Evolutionary conservation across 2,113 vertebrate genomes (phyloP), one percentile per base, ranked within the genome.

Genomic region (Osmerus mordax): DNA sequence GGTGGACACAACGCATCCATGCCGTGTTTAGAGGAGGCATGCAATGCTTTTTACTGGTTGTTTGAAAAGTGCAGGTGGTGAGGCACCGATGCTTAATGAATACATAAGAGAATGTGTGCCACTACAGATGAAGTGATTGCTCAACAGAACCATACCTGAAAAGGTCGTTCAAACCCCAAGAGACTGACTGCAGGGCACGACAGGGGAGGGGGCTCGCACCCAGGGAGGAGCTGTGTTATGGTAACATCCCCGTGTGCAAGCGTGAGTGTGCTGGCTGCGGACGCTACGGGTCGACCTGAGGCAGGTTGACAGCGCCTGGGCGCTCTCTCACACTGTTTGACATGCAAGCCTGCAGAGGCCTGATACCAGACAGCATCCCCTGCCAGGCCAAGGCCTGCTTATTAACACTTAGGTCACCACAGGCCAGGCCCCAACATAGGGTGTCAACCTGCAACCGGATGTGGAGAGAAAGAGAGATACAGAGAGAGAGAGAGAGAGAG

Each of bases 401-500:
- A 67, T 68, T 67, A 69, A 54, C 29, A 54, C 60, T 55, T 36
- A 36, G 75, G 70, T 80, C 70, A 82, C 59, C 77, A 65, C 70
- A 65, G 75, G 18, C 18, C 3, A 21, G 2, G 8, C 55, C 28
- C 56, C 23, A 18, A 66, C 28, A 21, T 53, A 60, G 32, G 64
- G 65, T 51, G 66, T 69, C 65, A 68, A 52, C 41, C 69, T 63
- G 61, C 53, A 67, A 63, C 19, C 36, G 65, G 63, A 56, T 2
- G 51, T 21, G 63, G 13, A 54, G 36, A 28, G 19, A 19, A 16
- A 32, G 47, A 18, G 47, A 52, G 1, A 21, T 13, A 47, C 9
- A 47, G 9, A 12, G 41, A 9, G 41, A 47, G 18, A 4, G 23
- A 67, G 13, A 61, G 21, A 28, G 19, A 19, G 51, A 32, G 16